Evolutionary conservation across 92 coral and sea anemone genomes (phyloP), one percentile per base, ranked within the genome.

Genomic region (Epizoanthus rinbou): DNA sequence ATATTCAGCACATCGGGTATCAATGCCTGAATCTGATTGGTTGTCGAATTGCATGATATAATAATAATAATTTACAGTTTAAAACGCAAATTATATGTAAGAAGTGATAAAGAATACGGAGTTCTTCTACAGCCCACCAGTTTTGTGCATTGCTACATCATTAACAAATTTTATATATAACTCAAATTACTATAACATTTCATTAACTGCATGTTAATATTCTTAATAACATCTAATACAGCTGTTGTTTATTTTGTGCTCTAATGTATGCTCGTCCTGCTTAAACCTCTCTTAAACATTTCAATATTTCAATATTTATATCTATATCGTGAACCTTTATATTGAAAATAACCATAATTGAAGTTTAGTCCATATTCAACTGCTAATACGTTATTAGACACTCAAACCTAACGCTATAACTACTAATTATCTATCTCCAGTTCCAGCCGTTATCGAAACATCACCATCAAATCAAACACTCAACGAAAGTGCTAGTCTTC

Each of bases 381-480:
- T 15, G 25, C 3, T 73, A 14, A 19, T 4, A 18, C 25, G 13
- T 47, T 17, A 5, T 3, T n/a, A 43, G 15, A 37, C 23, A 13
- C 0, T 54, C 11, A 10, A 33, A 31, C 14, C 16, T 50, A 11
- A 9, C 54, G 54, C 9, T 50, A 31, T 5, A 75, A 25, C 33
- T 23, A 35, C 31, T 59, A 18, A 60, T 31, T 78, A 52, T 78
- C 69, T 1, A 17, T 8, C 60, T 62, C 15, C 82, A 78, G 82
- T 78, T 60, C 70, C 82, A 21, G 69, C 66, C 58, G 14, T 39
- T 18, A 62, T 78, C 58, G 9, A 19, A 16, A 28, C 50, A 39
- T 18, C 69, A 14, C 52, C 82, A 15, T 43, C 70, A 78, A 78
- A 78, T 53, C 57, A 62, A 41, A 78, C 82, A 14, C 41, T 78